These are phyloP conservation scores for Atta colombica DNA, from an alignment of 1,140 invertebrate species.

Conservation along the genomic window DNA sequence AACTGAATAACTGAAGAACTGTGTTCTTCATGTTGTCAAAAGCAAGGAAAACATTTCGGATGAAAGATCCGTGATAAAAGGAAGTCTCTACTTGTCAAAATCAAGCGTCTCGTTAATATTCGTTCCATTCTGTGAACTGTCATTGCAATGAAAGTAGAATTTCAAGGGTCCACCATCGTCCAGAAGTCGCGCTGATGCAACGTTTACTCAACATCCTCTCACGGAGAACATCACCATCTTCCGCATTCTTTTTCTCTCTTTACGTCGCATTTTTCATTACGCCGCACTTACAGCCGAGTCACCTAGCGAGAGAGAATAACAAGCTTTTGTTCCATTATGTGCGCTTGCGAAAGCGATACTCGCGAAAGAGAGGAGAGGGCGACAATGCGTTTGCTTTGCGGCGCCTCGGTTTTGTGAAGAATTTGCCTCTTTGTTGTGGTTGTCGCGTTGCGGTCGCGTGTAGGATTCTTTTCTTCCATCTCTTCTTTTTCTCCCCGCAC, in stretches of 20 bases:
- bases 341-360: not conserved
- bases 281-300: slow-evolving; percentile 32
- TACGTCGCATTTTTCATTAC: slow-evolving; percentile 5
- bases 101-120: not conserved
- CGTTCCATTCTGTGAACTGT: not conserved
- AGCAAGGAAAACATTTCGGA: not conserved
- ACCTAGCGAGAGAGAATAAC: not conserved
- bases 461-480: not conserved
- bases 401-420: slow-evolving; percentile 55
- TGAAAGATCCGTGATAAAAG: not conserved
- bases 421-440: slow-evolving; percentile 64
- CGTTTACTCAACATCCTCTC: slow-evolving; percentile 2
- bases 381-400: slow-evolving; percentile 52
- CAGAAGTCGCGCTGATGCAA: slow-evolving; percentile 2
- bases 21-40: not conserved
- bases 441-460: slow-evolving; percentile 17
- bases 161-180: not conserved
- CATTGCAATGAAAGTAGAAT: slow-evolving; percentile 16
- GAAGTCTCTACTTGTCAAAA: not conserved
- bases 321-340: slow-evolving; percentile 60
- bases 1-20: not conserved
- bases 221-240: not conserved
- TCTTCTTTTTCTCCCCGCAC: slow-evolving; percentile 37
- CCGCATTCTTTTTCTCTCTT: not conserved
- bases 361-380: not conserved